Percentiles rank a stretch among this genome's conserved stretches.
phyloP scores from a whole-genome alignment of 1,140 invertebrate species.

The Macrocentrus cingulum region DNA sequence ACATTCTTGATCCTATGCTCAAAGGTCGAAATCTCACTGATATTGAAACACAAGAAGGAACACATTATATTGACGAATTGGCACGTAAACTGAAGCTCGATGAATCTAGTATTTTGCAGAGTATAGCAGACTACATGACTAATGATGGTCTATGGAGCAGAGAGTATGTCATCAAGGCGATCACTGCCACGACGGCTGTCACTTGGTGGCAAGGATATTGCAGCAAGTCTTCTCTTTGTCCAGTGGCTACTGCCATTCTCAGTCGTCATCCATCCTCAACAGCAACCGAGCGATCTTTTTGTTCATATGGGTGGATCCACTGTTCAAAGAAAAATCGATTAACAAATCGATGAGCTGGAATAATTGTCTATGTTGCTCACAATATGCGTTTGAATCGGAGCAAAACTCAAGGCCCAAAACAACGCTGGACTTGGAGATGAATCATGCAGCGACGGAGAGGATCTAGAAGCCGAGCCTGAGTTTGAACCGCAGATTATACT shows the following conservation, averaged over 20 bases:
- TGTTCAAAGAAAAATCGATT: slow-evolving; percentile 29
- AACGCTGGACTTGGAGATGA: too few relatives aligned
- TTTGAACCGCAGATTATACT: too few relatives aligned
- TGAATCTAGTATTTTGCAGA: background rate
- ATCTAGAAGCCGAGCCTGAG: too few relatives aligned
- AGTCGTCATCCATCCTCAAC: slow-evolving; percentile 20
- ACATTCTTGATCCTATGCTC: slow-evolving; percentile 9
- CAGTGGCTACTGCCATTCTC: slow-evolving; percentile 14
- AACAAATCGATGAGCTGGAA: slow-evolving; percentile 21
- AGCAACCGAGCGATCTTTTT: slow-evolving; percentile 25
- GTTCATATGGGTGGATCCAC: slow-evolving; percentile 33
- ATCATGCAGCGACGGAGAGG: too few relatives aligned
- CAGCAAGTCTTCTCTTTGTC: background rate
- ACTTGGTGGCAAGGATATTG: slow-evolving; percentile 21
- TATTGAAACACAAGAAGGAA: background rate
- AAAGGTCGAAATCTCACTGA: slow-evolving; percentile 11
- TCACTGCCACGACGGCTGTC: background rate
- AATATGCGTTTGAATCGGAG: too few relatives aligned
- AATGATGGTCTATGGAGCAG: background rate
- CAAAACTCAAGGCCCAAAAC: too few relatives aligned
- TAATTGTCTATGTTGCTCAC: slow-evolving; percentile 30
- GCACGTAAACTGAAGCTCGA: background rate
- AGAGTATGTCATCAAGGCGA: background rate
- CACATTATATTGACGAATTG: background rate
- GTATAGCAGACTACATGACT: background rate